Evolutionary conservation across 2,888 invertebrate genomes (phyloP).

Genomic region (Dynastes grantii): DNA sequence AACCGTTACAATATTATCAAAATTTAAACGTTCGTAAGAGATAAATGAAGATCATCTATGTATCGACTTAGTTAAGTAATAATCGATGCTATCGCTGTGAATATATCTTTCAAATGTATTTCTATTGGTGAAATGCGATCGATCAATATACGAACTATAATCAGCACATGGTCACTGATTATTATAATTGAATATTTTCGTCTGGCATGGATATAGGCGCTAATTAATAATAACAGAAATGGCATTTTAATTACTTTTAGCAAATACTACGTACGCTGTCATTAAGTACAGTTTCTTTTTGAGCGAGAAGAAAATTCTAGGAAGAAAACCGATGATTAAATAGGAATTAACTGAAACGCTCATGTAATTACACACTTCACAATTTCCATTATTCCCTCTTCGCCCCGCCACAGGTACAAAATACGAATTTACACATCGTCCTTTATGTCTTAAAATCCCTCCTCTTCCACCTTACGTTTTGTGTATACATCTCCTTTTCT

Average conservation of each 20-base stretch:
- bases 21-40: no score
- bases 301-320: slow-evolving; percentile 21
- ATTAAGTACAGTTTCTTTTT: slow-evolving; percentile 33
- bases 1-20: no score
- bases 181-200: not conserved
- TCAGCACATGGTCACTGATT: not conserved
- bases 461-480: not conserved
- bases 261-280: slow-evolving; percentile 10
- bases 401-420: slow-evolving; percentile 1
- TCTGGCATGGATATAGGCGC: not conserved
- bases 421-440: slow-evolving; percentile 32
- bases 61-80: not conserved
- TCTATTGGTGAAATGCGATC: not conserved
- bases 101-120: not conserved
- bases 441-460: slow-evolving; percentile 24
- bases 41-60: not conserved
- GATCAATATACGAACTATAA: not conserved
- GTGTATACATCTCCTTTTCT: not conserved
- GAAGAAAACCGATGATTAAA: slow-evolving; percentile 36
- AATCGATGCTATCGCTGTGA: not conserved
- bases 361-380: slow-evolving; percentile 38
- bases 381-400: slow-evolving; percentile 23
- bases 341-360: slow-evolving; percentile 39
- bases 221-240: slow-evolving; percentile 38
- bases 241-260: slow-evolving; percentile 29